A percentile compares a stretch with the other conserved stretches of the same genome.
These are phyloP conservation scores for Abscondita cerata DNA, from an alignment of 2,888 invertebrate genomes.

Conservation along the genomic window DNA sequence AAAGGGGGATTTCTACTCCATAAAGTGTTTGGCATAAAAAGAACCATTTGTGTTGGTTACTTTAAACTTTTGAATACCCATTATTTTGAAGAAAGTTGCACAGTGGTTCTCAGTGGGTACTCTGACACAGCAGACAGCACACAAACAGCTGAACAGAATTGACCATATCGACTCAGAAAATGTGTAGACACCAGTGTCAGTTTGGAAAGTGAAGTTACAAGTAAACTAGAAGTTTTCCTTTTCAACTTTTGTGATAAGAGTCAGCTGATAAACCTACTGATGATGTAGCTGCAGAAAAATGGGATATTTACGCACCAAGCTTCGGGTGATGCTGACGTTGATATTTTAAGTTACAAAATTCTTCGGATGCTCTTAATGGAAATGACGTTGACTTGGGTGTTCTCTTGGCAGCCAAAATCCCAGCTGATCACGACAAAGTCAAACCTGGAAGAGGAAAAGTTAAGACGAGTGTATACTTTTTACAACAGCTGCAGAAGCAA, in stretches of 20 bases:
- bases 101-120: background rate
- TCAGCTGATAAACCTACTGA: conserved; percentile 5
- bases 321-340: background rate
- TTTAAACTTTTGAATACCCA: background rate
- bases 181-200: conserved; percentile 1
- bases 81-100: background rate
- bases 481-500: background rate
- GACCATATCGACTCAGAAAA: conserved; percentile 7
- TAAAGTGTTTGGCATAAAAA: no score
- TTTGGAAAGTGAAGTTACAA: conserved; percentile 4
- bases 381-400: background rate
- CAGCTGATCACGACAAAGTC: background rate
- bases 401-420: background rate
- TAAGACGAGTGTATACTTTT: background rate
- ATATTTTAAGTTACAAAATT: no score
- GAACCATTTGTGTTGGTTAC: background rate
- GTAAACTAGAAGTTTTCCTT: conserved; percentile 3
- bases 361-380: background rate
- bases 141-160: background rate
- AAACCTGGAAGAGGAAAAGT: background rate
- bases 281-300: no score
- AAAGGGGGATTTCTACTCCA: no score
- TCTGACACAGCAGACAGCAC: background rate
- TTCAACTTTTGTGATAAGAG: background rate
- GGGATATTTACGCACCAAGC: background rate